Evolutionary conservation across 2,797 vertebrate species (phyloP), one percentile per base, ranked within the genome.

Genomic region (Decapterus maruadsi): DNA sequence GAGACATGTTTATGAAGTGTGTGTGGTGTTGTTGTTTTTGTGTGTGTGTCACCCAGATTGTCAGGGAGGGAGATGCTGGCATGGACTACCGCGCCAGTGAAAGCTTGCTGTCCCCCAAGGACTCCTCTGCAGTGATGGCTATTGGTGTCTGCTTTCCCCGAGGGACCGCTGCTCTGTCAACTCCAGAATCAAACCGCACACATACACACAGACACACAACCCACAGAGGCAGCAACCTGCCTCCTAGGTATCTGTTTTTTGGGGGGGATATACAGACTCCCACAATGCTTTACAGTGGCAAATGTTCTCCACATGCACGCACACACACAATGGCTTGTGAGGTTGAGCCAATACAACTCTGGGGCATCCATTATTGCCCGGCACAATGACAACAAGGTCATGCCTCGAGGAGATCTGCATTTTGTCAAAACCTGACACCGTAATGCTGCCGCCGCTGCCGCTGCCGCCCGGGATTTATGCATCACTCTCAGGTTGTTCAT

Each of bases 61-160:
- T 84, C 74, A 80, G 62, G 42, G 31, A 82, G 58, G 77, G 62
- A 80, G 71, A 77, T 55, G 78, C 59, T 64, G 64, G 63, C 31
- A 13, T 36, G 65, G 80, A 83, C 78, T 55, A 83, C 77, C 53
- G 53, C 53, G 70, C 50, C 68, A 67, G 55, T 46, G 83, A 79
- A 84, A 86, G 68, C 72, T 73, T 6, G 20, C 60, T 6, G 75
- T 90, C 90, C 89, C 82, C 20, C 60, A 72, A 72, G 88, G 87
- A 84, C 84, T 84, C 77, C 65, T 72, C 75, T 69, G 83, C 81
- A 72, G 83, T 81, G 85, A 90, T 85, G 84, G 84, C 84, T 84
- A 88, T 85, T 78, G 84, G 80, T 86, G 80, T 89, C 72, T 82
- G 56, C 75, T 72, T 62, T 65, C 80, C 81, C 82, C 2, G 4